Conservation (phyloP, 2,797 vertebrate genomes). For the Prunella strophiata region DNA sequence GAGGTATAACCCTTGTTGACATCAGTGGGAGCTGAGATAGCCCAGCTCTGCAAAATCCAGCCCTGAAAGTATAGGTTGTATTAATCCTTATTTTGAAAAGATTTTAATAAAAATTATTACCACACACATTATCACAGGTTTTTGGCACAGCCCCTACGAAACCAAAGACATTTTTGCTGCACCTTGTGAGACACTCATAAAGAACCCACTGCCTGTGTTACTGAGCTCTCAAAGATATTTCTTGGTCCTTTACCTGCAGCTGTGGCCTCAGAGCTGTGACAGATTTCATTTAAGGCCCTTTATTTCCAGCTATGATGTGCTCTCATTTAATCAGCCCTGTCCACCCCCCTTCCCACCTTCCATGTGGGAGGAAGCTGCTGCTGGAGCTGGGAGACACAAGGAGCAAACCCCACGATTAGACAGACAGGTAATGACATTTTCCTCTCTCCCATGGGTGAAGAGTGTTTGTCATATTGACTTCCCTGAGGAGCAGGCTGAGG, state of each 20-base stretch:
- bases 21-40: neutral
- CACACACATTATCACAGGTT: neutral
- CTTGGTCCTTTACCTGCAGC: neutral
- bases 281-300: slow-evolving; percentile 21
- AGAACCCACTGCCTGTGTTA: neutral
- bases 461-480: neutral
- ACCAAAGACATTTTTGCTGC: neutral
- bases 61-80: neutral
- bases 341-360: accelerated
- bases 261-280: neutral
- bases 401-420: neutral
- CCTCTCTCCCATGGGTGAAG: neutral
- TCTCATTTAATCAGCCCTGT: neutral
- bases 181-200: neutral
- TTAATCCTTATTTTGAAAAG: neutral
- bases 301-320: neutral
- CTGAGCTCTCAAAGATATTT: neutral
- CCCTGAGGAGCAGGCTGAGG: neutral
- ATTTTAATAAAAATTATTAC: neutral
- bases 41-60: neutral
- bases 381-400: neutral
- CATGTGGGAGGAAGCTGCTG: neutral
- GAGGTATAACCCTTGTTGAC: neutral
- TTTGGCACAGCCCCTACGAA: neutral
- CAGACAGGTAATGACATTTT: neutral